Evolutionary conservation across 2,888 invertebrate species (phyloP), one percentile per base, ranked within the genome.

Genomic region (Galeopsomyia nigrocyanea): DNA sequence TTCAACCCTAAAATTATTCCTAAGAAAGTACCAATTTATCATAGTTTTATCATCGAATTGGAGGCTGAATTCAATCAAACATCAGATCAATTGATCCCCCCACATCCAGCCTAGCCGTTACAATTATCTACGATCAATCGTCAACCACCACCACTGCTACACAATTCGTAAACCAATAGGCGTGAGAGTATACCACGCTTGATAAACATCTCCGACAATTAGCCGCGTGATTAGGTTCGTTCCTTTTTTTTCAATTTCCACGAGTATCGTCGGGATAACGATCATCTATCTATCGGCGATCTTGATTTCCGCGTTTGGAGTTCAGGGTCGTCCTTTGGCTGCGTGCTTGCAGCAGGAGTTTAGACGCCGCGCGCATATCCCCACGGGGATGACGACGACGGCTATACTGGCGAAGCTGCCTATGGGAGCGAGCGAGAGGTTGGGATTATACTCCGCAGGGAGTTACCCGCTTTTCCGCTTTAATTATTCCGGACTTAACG

Each of bases 401-500:
- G n/a, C n/a, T n/a, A n/a, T 26, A 39, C 39, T n/a, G 21, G 60
- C 3, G 63, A 61, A 61, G 74, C 63, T 51, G n/a, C n/a, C n/a
- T n/a, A n/a, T 77, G 82, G 79, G 82, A 82, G 77, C 78, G 79
- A 80, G 81, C 79, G 80, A 79, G 82, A 82, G 39, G 39, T 39
- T 19, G 13, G 6, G 22, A 61, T 13, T 19, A 65, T 79, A 78
- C 80, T 79, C 75, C 66, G 76, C 10, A 39, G 79, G 81, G 76
- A 74, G 57, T 77, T 53, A 76, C 75, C 77, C 75, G 79, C 76
- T 79, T 80, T 81, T 78, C 78, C 77, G 65, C 81, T 79, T 82
- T 83, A 83, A 83, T 83, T 83, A 83, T 80, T 79, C 69, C 73
- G 76, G 78, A 80, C 82, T 82, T 78, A 79, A 74, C 77, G 75